Evolutionary conservation across 2,797 vertebrate species (phyloP).

Genomic region (Poecilia picta): DNA sequence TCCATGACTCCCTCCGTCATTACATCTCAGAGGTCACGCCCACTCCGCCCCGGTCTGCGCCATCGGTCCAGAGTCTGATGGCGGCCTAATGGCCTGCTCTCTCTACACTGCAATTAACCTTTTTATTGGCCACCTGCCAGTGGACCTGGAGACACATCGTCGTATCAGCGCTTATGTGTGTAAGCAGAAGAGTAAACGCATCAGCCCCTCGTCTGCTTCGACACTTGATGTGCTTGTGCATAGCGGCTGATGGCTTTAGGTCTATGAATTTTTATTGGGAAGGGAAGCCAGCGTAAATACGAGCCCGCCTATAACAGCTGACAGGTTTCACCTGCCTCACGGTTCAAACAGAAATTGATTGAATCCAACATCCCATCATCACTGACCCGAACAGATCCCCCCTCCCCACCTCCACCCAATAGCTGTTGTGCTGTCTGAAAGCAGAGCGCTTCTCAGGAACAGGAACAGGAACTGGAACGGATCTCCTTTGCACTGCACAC

Average conservation of each 20-base stretch:
- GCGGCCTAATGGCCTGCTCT: slow-evolving; percentile 74
- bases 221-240: background rate
- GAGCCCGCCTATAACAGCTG: slow-evolving; percentile 19
- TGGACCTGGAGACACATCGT: slow-evolving; percentile 63
- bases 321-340: slow-evolving; percentile 48
- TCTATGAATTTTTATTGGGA: slow-evolving; percentile 22
- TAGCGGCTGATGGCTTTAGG: slow-evolving; percentile 10
- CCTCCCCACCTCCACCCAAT: background rate
- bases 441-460: slow-evolving; percentile 27
- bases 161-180: slow-evolving; percentile 14
- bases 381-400: slow-evolving; percentile 47
- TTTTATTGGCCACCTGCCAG: slow-evolving; percentile 79
- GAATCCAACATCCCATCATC: slow-evolving; percentile 54
- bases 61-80: slow-evolving; percentile 61
- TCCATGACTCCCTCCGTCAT: slow-evolving; percentile 64
- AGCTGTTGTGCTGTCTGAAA: slow-evolving; percentile 29
- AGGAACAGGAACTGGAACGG: slow-evolving; percentile 28
- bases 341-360: slow-evolving; percentile 49
- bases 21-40: slow-evolving; percentile 68
- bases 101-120: slow-evolving; percentile 81
- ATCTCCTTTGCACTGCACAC: slow-evolving; percentile 28
- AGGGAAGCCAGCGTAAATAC: slow-evolving; percentile 11
- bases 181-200: slow-evolving; percentile 23
- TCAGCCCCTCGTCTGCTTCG: slow-evolving; percentile 17
- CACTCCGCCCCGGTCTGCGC: slow-evolving; percentile 41